These are phyloP conservation scores for Campoplex capitator DNA, from an alignment of 2,888 invertebrate species.

Conservation along the genomic window DNA sequence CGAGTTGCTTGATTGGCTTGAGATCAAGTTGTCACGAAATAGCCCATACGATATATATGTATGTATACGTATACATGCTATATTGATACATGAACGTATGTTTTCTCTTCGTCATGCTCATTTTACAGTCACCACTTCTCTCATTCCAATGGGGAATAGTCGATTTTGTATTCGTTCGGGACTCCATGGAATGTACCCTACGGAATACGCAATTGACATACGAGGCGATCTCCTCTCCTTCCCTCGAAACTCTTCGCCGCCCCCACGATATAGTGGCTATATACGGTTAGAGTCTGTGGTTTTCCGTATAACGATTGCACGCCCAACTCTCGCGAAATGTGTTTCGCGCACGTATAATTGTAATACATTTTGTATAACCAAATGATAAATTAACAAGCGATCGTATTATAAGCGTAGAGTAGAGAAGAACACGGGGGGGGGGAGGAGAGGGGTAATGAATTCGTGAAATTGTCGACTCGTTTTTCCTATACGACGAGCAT, in stretches of 20 bases:
- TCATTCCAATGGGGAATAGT: slow-evolving; percentile 51
- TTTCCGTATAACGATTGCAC: slow-evolving; percentile 35
- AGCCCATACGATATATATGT: slow-evolving; percentile 4
- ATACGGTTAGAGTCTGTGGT: not conserved
- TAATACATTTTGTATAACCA: slow-evolving; percentile 7
- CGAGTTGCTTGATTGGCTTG: not conserved
- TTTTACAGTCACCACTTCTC: slow-evolving; percentile 38
- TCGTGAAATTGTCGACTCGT: slow-evolving; percentile 5
- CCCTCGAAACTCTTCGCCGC: slow-evolving; percentile 36
- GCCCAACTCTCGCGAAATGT: slow-evolving; percentile 27
- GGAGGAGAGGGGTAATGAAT: not conserved
- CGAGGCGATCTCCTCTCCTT: slow-evolving; percentile 36
- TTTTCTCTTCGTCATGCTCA: slow-evolving; percentile 53
- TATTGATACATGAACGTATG: slow-evolving; percentile 9
- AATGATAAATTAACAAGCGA: slow-evolving; percentile 26
- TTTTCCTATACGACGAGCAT: not conserved
- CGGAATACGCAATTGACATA: slow-evolving; percentile 64
- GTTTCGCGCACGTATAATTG: slow-evolving; percentile 3
- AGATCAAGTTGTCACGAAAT: slow-evolving; percentile 4
- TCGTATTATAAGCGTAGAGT: not conserved
- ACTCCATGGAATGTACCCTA: slow-evolving; percentile 43
- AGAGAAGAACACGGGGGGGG: not conserved
- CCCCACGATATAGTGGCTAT: slow-evolving; percentile 19
- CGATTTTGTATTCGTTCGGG: slow-evolving; percentile 65
- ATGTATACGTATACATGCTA: not conserved